Percentiles rank a stretch among this genome's conserved stretches.
These are phyloP conservation scores for Sthenelais limicola DNA, from an alignment of 2,888 invertebrate species.

Conservation along the genomic window DNA sequence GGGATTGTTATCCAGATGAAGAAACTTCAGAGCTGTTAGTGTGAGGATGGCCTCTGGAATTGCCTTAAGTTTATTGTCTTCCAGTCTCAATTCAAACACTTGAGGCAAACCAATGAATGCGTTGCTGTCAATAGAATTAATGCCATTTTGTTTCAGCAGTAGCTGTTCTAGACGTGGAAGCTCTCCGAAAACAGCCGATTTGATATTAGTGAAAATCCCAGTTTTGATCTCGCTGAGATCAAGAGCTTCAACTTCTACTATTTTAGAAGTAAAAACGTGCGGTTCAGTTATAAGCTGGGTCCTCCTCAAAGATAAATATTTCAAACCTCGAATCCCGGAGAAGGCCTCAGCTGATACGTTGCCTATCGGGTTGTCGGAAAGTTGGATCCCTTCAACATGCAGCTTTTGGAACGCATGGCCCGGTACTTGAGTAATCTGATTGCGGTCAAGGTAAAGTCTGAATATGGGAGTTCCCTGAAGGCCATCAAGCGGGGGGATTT, in stretches of 20 bases:
- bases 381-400: background rate
- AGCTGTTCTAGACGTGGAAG: conserved; percentile 6
- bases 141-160: background rate
- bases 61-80: background rate
- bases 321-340: background rate
- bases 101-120: background rate
- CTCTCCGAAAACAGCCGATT: background rate
- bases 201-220: background rate
- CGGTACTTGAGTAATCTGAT: conserved; percentile 8
- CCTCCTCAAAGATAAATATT: conserved; percentile 22
- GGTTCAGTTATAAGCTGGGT: conserved; percentile 5
- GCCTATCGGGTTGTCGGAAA: conserved; percentile 7
- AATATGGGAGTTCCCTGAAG: background rate
- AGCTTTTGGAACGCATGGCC: background rate
- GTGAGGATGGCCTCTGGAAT: background rate
- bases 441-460: conserved; percentile 13
- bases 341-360: conserved; percentile 22
- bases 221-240: conserved; percentile 16
- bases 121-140: background rate
- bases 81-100: background rate
- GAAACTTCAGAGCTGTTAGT: background rate
- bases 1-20: conserved; percentile 17
- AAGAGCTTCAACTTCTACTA: too few relatives aligned
- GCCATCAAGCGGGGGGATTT: conserved; percentile 7
- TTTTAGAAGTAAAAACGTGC: background rate